Base-by-base conservation (phyloP, 2,888 invertebrate genomes). In the Dione juno region DNA sequence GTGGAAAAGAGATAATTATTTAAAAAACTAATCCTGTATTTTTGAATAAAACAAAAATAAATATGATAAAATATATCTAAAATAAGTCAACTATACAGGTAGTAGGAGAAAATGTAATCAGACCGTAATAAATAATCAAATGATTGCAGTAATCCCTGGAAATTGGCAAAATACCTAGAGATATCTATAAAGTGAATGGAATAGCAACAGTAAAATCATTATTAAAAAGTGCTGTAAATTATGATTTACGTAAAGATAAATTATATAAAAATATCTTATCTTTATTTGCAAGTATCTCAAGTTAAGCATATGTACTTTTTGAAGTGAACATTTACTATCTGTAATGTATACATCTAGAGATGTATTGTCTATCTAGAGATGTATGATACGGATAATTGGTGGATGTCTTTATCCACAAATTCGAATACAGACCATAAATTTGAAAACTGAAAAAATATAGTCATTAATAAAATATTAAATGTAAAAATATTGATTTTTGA, bases 91-190 rank as follows among this genome's bases (percentile, higher is more conserved):
- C n/a, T 16, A 19, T 0, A 9, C 1, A n/a, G 19, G 48, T 7
- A 1, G 16, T 10, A 52, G 11, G 8, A 52, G 3, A 28, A 21
- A 53, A 9, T 1, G n/a, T 5, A 45, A 45, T n/a, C n/a, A 45
- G 45, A n/a, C 14, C 2, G 6, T 45, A 16, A 35, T 7, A 3
- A 10, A 16, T 57, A 40, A 40, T 57, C 40, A 16, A 16, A 40
- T 2, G 40, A 37, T 54, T 37, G 54, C 37, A 57, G 7, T 57
- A 40, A 57, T 57, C 16, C 40, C 0, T 40, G 16, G 16, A 57
- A 57, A 57, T 57, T 40, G 37, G n/a, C n/a, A n/a, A n/a, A n/a
- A n/a, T n/a, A n/a, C 16, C 57, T 40, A 54, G 37, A 57, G 35
- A 57, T 57, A 57, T 40, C 6, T 57, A 16, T 19, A 37, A 57